These are phyloP conservation scores for Coenobita brevimanus DNA, from an alignment of 1,140 invertebrate species.

Conservation along the genomic window DNA sequence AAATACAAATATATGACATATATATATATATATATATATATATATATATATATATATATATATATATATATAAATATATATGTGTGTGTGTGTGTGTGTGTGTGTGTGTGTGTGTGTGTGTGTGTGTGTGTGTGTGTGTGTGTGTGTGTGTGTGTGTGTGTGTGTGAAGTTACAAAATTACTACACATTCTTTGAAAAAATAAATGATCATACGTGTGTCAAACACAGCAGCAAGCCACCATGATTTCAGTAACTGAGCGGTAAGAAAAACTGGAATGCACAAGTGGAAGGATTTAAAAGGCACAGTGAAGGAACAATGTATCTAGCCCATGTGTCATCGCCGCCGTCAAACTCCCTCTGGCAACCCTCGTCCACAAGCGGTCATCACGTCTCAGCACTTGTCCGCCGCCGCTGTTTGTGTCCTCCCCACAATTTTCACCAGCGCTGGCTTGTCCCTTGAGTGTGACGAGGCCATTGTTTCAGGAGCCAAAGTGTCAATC, in stretches of 20 bases:
- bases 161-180: too few relatives aligned
- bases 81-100: conserved; percentile 9
- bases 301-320: too few relatives aligned
- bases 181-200: too few relatives aligned
- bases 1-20: conserved; percentile 20
- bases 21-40: conserved; percentile 20
- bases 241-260: too few relatives aligned
- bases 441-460: neutral
- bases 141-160: too few relatives aligned
- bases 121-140: too few relatives aligned
- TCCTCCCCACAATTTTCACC: conserved; percentile 3
- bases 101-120: neutral
- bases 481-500: conserved; percentile 22
- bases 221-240: too few relatives aligned
- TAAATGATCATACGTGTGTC: too few relatives aligned
- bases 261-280: neutral
- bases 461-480: conserved; percentile 33
- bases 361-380: neutral
- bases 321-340: too few relatives aligned
- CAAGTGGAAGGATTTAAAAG: neutral
- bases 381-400: neutral
- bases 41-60: conserved; percentile 13
- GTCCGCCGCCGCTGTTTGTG: neutral
- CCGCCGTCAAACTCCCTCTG: too few relatives aligned
- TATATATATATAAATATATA: conserved; percentile 17